Evolutionary conservation across 2,113 vertebrate genomes (phyloP), one percentile per base, ranked within the genome.

Genomic region (Crypturellus undulatus): DNA sequence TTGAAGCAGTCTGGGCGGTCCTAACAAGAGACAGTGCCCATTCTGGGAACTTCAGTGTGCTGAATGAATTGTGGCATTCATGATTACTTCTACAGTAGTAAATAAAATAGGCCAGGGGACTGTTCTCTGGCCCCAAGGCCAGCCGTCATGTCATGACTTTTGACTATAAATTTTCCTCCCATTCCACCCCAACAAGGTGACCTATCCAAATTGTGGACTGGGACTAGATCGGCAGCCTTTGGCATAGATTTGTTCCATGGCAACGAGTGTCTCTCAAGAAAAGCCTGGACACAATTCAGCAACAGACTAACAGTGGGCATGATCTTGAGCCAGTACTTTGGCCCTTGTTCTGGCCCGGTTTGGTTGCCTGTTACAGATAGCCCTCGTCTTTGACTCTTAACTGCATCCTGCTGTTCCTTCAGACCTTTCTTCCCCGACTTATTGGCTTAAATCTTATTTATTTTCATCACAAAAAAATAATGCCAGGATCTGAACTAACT

Each of bases 361-460:
- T 59, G 67, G 17, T 91, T 87, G 79, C 92, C 58, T 87, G 7
- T 52, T 69, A 71, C 81, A 79, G 40, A 88, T 79, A 89, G 75
- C 43, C 87, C 68, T 6, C 87, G 77, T 70, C 43, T 94, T 73
- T 73, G 68, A 85, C 79, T 85, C 54, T 79, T 11, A 2, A 64
- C 60, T 0, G 0, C 38, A 52, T 92, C 67, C 81, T 58, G 58
- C 84, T 73, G 49, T 77, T 95, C 76, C 92, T 91, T 87, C 63
- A 91, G 43, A 30, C 58, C 63, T 95, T 94, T 81, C 87, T 92
- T 94, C 81, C 89, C 92, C 79, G 62, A 87, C 59, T 84, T 70
- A 71, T 91, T 96, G 91, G 89, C 81, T 82, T 72, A 63, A 69
- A 60, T 89, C 72, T 79, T 68, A 34, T 43, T 65, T 83, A 75